These are phyloP conservation scores for Phoeniculus purpureus DNA, from an alignment of 2,797 vertebrate species.

Conservation along the genomic window DNA sequence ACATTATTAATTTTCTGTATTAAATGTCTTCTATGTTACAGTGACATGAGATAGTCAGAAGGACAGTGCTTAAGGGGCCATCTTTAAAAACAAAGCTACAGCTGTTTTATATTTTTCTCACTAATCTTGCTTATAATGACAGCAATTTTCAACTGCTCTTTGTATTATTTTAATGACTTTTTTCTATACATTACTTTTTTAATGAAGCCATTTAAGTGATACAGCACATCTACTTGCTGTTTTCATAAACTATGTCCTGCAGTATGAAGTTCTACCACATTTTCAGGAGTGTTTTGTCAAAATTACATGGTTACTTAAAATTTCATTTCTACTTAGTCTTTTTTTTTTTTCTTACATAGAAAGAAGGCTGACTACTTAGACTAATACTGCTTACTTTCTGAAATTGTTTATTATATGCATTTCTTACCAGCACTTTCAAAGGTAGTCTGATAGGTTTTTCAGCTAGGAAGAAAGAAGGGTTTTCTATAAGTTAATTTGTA, in stretches of 20 bases:
- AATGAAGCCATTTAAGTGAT: background rate
- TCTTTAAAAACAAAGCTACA: background rate
- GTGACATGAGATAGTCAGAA: background rate
- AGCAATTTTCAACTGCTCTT: background rate
- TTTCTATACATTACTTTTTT: background rate
- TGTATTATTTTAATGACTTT: background rate
- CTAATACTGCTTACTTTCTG: background rate
- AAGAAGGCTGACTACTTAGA: background rate
- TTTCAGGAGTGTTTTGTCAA: conserved; percentile 3
- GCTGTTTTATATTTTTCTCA: background rate
- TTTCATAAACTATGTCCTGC: background rate
- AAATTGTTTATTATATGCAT: background rate
- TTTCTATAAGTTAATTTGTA: background rate
- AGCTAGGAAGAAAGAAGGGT: background rate
- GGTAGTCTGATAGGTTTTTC: background rate
- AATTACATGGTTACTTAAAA: background rate
- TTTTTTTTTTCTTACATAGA: background rate
- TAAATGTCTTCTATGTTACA: background rate
- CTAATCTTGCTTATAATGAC: background rate
- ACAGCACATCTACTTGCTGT: background rate
- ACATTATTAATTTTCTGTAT: background rate
- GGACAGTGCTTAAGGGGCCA: background rate
- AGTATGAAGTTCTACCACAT: background rate
- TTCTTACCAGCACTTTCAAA: background rate
- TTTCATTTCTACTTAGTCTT: background rate